phyloP scores from a whole-genome alignment of 1,140 invertebrate species.

The Cyphomyrmex costatus region DNA sequence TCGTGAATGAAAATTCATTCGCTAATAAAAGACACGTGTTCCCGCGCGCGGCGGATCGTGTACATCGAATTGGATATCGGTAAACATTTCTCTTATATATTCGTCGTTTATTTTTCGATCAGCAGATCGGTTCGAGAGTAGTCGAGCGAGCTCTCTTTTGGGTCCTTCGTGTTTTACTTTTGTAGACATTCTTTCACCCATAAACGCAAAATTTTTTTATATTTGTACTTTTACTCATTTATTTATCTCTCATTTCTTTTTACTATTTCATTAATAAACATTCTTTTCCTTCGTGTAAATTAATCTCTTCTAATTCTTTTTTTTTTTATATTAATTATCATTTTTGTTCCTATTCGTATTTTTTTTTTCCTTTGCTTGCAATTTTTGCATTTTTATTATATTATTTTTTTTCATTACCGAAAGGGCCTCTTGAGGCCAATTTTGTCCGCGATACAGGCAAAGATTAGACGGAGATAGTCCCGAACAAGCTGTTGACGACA shows the following conservation, averaged over 20 bases:
- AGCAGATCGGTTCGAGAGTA: not conserved
- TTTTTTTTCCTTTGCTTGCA: not conserved
- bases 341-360: not conserved
- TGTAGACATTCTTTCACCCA: not conserved
- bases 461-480: not conserved
- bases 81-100: slow-evolving; percentile 30
- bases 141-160: not conserved
- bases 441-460: slow-evolving; percentile 2
- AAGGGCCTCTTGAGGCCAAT: not conserved
- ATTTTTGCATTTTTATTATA: not conserved
- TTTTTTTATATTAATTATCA: not conserved
- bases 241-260: not conserved
- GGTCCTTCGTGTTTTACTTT: not conserved
- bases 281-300: not conserved
- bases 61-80: slow-evolving; percentile 40
- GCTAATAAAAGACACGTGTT: slow-evolving; percentile 61
- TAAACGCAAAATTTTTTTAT: not conserved
- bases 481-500: slow-evolving; percentile 35
- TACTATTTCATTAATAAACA: not conserved
- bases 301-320: not conserved
- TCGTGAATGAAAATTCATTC: slow-evolving; percentile 53
- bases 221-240: not conserved
- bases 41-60: not conserved
- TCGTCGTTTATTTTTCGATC: slow-evolving; percentile 47
- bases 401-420: not conserved